Evolutionary conservation across 2,113 vertebrate species (phyloP).

Genomic region (Pseudonaja textilis): DNA sequence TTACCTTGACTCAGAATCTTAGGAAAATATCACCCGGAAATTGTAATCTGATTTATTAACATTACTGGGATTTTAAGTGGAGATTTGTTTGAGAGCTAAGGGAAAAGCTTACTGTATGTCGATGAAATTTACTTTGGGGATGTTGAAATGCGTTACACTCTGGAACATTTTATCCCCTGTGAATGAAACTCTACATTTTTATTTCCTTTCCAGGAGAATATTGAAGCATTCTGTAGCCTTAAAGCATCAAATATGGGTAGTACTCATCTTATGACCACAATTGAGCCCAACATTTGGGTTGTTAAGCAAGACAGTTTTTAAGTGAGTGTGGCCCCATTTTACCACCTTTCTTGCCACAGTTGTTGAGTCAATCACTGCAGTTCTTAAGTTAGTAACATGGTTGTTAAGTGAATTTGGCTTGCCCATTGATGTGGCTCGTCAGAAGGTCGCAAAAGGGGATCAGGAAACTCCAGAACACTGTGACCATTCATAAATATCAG

Average conservation of each 20-base stretch:
- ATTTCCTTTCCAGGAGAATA: background rate
- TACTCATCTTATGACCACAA: background rate
- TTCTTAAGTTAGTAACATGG: no score
- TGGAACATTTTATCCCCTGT: background rate
- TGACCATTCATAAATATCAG: no score
- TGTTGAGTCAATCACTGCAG: background rate
- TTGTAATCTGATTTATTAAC: constrained; percentile 31
- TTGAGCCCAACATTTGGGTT: background rate
- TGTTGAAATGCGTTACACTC: background rate
- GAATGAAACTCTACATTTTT: background rate
- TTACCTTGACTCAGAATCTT: constrained; percentile 68
- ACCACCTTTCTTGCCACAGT: background rate
- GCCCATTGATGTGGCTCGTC: no score
- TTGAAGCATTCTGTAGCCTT: background rate
- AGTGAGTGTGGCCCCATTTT: background rate
- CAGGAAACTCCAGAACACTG: no score
- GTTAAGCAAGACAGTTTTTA: background rate
- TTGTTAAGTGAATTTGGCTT: no score
- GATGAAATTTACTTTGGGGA: constrained; percentile 12
- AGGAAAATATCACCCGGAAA: constrained; percentile 62
- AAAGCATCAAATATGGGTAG: background rate
- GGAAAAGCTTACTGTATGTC: background rate
- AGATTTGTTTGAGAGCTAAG: constrained; percentile 35
- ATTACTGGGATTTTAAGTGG: constrained; percentile 7
- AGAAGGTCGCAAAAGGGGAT: no score